Base-by-base conservation (phyloP, 2,888 invertebrate genomes). In the Xanthostigma xanthostigma region DNA sequence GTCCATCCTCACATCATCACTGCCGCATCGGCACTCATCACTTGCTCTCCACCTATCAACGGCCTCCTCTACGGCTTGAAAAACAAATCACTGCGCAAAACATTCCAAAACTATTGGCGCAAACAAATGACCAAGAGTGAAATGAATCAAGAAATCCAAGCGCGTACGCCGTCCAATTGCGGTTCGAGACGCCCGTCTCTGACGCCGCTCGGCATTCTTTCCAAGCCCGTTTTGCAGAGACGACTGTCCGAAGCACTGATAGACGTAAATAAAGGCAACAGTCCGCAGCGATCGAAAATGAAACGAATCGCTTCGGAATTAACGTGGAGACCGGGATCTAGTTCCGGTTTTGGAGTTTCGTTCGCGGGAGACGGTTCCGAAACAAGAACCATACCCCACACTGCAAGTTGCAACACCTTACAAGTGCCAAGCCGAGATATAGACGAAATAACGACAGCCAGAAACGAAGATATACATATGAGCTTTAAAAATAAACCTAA, bases 41-140 rank as follows among this genome's bases (percentile, higher is more conserved):
- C 82, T 8, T 79, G 79, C 50, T 81, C 84, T 8, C 80, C 84
- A 3, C 77, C 80, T 1, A 72, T 85, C 37, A 86, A 87, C 60
- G 81, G 82, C n/a, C 75, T 86, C 45, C 67, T 87, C 40, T 87
- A 87, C 60, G 87, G 87, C 39, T 72, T 87, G 45, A 78, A 83
- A 60, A 85, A 81, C 63, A 79, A 81, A 63, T 74, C 78, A 0
- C 66, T 87, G 37, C 71, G 79, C 50, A 80, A 81, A 60, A 80
- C 84, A 46, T 78, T 87, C 56, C 74, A 81, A 56, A 84, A 86
- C 62, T 85, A 85, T 62, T 79, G 81, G 74, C 71, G 86, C 44
- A 85, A 86, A 66, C 76, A 84, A 61, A 74, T 83, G 66, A 83
- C 83, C 3, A 84, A 84, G 64, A 82, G 80, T 59, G 85, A 86